A percentile compares a stretch with the other conserved stretches of the same genome.
phyloP scores from a whole-genome alignment of 2,113 vertebrate genomes.

The Sinocyclocheilus anshuiensis region DNA sequence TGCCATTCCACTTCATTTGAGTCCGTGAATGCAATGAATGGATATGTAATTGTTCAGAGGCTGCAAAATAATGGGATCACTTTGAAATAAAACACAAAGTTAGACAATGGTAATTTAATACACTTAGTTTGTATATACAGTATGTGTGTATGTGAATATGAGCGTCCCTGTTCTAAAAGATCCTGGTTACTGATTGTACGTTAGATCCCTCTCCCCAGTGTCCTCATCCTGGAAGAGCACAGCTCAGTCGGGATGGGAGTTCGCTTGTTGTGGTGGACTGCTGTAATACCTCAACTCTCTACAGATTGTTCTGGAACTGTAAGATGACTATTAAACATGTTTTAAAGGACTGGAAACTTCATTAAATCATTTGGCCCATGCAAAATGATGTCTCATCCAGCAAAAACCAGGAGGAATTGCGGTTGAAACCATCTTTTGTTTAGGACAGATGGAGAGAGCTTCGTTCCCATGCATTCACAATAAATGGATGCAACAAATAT shows the following conservation, averaged over 20 bases:
- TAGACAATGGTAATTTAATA: conserved; percentile 72
- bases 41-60: conserved; percentile 73
- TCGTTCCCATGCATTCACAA: neutral
- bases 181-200: conserved; percentile 61
- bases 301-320: neutral
- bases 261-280: conserved; percentile 50
- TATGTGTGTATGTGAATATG: conserved; percentile 29
- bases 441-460: neutral
- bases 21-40: conserved; percentile 66
- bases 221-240: conserved; percentile 38
- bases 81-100: conserved; percentile 70
- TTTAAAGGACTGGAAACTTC: conserved; percentile 8
- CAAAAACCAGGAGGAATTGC: neutral
- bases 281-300: neutral
- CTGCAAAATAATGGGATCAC: conserved; percentile 71
- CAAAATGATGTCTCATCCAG: conserved; percentile 10
- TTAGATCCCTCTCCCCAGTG: conserved; percentile 37
- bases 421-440: neutral
- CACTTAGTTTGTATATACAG: conserved; percentile 51
- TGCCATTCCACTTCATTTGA: conserved; percentile 74
- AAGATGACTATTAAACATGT: conserved; percentile 10
- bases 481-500: conserved; percentile 1
- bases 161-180: conserved; percentile 39
- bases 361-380: conserved; percentile 23
- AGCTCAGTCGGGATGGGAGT: conserved; percentile 48